Conservation (phyloP, 2,888 invertebrate genomes). For the Flexamia atlantica region DNA sequence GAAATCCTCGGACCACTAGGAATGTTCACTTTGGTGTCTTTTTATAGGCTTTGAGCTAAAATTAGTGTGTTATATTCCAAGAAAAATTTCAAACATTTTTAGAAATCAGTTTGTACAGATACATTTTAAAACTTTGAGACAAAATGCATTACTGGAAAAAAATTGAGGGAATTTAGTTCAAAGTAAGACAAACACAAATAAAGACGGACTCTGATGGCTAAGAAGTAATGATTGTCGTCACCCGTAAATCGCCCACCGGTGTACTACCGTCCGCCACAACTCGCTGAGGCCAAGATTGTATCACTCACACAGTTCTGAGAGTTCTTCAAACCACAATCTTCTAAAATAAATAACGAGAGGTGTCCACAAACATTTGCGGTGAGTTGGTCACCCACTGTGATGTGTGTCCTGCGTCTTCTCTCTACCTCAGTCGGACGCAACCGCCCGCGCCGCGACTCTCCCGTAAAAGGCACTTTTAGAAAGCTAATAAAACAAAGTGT, state of each 20-base stretch:
- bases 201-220: not conserved
- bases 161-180: not conserved
- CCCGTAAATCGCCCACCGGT: conserved; percentile 12
- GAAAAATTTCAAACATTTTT: not conserved
- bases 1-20: conserved; percentile 43
- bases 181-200: conserved; percentile 9
- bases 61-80: not conserved
- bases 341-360: conserved; percentile 53
- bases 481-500: conserved; percentile 51
- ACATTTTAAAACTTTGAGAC: not conserved
- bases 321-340: conserved; percentile 56
- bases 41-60: conserved; percentile 49
- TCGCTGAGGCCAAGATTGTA: conserved; percentile 36
- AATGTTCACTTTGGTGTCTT: conserved; percentile 57
- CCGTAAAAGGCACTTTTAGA: conserved; percentile 59
- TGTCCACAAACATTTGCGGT: not conserved
- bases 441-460: conserved; percentile 12
- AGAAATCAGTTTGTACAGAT: conserved; percentile 2
- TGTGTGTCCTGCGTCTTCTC: conserved; percentile 30
- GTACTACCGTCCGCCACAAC: conserved; percentile 10
- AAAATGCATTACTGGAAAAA: not conserved
- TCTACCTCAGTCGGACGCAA: conserved; percentile 2
- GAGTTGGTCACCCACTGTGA: conserved; percentile 22
- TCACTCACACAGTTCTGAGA: conserved; percentile 49
- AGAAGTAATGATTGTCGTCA: conserved; percentile 53